A percentile compares a stretch with the other conserved stretches of the same genome.
phyloP scores from a whole-genome alignment of 2,113 vertebrate species.

The Nipponia nippon region DNA sequence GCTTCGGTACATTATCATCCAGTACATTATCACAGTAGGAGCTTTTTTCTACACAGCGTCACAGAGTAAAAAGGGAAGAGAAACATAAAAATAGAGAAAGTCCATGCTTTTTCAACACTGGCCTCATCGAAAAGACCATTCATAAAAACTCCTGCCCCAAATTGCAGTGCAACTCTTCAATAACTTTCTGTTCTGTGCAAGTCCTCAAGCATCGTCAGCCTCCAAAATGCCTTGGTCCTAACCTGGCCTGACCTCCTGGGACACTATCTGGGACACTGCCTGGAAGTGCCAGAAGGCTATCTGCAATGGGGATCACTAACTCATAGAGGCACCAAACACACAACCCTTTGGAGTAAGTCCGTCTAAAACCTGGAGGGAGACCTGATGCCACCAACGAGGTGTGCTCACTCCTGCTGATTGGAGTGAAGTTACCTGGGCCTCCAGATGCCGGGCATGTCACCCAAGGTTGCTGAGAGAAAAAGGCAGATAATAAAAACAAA shows the following conservation, averaged over 20 bases:
- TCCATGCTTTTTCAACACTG: not conserved
- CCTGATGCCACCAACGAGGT: not conserved
- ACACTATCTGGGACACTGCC: not conserved
- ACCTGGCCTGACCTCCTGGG: not conserved
- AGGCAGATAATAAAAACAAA: not conserved
- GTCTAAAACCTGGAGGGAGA: not conserved
- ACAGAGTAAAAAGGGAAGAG: not conserved
- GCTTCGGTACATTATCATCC: not conserved
- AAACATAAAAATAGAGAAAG: not conserved
- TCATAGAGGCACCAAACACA: not conserved
- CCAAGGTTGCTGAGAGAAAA: not conserved
- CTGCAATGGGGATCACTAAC: not conserved
- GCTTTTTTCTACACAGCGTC: not conserved
- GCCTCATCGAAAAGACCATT: not conserved
- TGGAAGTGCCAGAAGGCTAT: not conserved
- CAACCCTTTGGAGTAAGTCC: not conserved
- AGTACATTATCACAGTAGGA: not conserved
- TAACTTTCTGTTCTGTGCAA: not conserved
- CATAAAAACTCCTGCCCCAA: not conserved
- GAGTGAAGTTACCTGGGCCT: not conserved
- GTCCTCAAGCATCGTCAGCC: not conserved
- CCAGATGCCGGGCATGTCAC: accelerated
- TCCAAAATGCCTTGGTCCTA: not conserved
- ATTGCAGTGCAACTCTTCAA: not conserved
- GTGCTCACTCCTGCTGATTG: not conserved